These are phyloP conservation scores for Trichogramma evanescens DNA, from an alignment of 2,888 invertebrate genomes.

Conservation along the genomic window DNA sequence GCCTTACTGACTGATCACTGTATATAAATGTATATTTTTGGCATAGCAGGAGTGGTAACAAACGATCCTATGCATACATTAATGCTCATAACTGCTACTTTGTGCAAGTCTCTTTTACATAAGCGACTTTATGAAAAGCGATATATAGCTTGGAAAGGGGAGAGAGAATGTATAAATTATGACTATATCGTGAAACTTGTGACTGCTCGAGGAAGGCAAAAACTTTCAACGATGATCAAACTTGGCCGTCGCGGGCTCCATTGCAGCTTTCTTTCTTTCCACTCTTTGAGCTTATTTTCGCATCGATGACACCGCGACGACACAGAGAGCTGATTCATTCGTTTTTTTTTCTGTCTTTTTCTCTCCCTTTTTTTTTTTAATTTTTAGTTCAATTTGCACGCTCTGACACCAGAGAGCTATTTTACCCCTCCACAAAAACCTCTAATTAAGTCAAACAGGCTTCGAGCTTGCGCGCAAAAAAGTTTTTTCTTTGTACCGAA, in stretches of 20 bases:
- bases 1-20: too few species aligned
- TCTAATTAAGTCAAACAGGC: constrained; percentile 14
- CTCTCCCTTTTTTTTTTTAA: not conserved
- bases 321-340: too few species aligned
- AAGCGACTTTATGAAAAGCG: constrained; percentile 24
- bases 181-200: constrained; percentile 31
- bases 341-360: too few species aligned
- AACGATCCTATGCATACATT: not conserved
- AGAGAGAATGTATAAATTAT: constrained; percentile 39
- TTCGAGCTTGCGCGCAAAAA: too few species aligned
- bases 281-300: too few species aligned
- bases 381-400: constrained; percentile 7
- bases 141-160: constrained; percentile 24
- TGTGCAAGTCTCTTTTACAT: constrained; percentile 2
- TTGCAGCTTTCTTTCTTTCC: too few species aligned
- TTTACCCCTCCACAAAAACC: not conserved
- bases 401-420: not conserved
- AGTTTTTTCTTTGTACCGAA: too few species aligned
- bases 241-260: constrained; percentile 20
- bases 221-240: constrained; percentile 38
- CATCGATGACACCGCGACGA: too few species aligned
- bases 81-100: constrained; percentile 14
- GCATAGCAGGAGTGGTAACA: not conserved
- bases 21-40: not conserved
- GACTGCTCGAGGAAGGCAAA: not conserved